phyloP scores from a whole-genome alignment of 2,113 vertebrate species.

The Sigmodon hispidus region DNA sequence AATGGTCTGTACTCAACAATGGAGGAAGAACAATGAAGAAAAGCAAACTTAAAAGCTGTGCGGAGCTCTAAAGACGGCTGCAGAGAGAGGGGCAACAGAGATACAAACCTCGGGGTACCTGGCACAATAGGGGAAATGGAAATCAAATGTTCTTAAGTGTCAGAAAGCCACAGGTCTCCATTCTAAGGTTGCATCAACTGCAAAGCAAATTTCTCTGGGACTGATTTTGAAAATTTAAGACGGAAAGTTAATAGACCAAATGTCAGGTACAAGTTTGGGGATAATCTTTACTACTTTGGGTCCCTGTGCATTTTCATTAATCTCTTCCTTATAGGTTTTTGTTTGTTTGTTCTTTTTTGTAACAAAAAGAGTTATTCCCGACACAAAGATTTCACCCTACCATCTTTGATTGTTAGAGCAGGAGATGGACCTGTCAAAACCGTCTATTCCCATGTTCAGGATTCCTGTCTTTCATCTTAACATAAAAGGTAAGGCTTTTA shows the following conservation, averaged over 20 bases:
- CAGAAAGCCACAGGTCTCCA: conserved; percentile 1
- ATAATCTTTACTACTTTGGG: conserved; percentile 54
- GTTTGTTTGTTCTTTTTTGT: conserved; percentile 66
- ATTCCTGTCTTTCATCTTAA: conserved; percentile 67
- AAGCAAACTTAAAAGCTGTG: neutral
- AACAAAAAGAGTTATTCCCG: conserved; percentile 73
- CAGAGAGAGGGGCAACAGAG: neutral
- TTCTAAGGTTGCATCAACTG: conserved; percentile 34
- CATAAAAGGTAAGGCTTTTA: conserved; percentile 40
- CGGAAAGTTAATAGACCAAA: conserved; percentile 65
- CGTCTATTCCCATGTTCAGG: conserved; percentile 40
- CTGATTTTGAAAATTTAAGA: conserved; percentile 65
- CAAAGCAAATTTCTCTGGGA: conserved; percentile 33
- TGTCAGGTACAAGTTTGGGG: conserved; percentile 45
- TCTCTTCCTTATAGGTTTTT: too few species aligned
- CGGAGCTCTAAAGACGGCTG: neutral
- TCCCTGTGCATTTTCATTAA: conserved; percentile 56
- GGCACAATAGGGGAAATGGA: neutral
- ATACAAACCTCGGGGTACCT: neutral
- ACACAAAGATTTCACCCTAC: conserved; percentile 63
- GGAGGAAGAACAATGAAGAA: neutral
- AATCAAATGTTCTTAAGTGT: neutral
- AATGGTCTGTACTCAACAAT: neutral
- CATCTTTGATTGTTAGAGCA: conserved; percentile 56
- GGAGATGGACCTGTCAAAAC: conserved; percentile 61